Base-by-base conservation (phyloP, 2,888 invertebrate genomes). In the Amphimallon solstitiale region DNA sequence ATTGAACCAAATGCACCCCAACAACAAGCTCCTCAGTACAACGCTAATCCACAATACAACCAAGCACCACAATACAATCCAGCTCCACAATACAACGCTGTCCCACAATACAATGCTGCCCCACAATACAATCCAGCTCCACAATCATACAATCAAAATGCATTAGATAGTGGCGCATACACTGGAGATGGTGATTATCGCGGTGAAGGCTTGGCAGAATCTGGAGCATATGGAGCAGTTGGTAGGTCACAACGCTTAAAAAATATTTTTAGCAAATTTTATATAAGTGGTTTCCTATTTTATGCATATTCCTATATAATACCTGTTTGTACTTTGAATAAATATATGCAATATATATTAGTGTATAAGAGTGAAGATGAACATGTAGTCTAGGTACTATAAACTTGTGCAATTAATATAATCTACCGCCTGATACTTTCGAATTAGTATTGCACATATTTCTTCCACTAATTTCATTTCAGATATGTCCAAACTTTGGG, bases 141-240 rank as follows among this genome's bases (percentile, higher is more conserved):
- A 37, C 64, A 64, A 48, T 49, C 56, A 29, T 62, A 64, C 21
- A 64, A 76, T 68, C 40, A 63, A 46, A 78, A 79, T 65, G 78
- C 77, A 61, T 71, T 81, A 63, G 78, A 80, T 70, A 73, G 73
- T 63, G 81, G 81, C 43, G 79, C 75, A 69, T 81, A 82, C 75
- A 78, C 76, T 65, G 82, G 81, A 59, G 80, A 82, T 72, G 81
- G 81, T 46, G 82, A 83, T 70, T 83, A 81, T 74, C 80, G 75
- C 67, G 83, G 82, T 9, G 83, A 83, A 78, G 83, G 83, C 63
- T 76, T 83, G 15, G 79, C 79, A 45, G 83, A 83, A 74, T 78
- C 82, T 73, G 80, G 81, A 59, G 81, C 82, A 66, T 79, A 29
- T 45, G 63, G 63, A 23, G 2, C 40, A 45, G 14, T 37, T 52